Conservation (phyloP, 1,140 invertebrate genomes). For the Drosophila pandora region DNA sequence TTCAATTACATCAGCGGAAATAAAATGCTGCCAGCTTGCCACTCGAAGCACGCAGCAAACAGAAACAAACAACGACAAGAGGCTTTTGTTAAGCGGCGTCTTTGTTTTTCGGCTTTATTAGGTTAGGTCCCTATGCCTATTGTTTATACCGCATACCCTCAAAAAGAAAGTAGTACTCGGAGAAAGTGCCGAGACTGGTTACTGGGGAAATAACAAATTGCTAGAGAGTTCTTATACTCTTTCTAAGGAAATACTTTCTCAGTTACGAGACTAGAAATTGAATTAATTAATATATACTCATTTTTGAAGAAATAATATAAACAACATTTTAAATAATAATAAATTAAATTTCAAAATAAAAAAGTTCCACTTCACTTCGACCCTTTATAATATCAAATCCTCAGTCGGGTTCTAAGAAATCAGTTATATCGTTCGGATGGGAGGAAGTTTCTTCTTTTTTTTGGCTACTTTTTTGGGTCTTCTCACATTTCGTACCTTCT, state of each 20-base stretch:
- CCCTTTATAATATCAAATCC: background rate
- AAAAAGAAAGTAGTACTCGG: slow-evolving; percentile 1
- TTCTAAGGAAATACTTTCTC: background rate
- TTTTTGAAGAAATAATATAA: too few relatives aligned
- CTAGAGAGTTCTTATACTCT: background rate
- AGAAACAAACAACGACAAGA: slow-evolving; percentile 51
- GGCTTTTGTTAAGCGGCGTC: slow-evolving; percentile 72
- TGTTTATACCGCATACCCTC: slow-evolving; percentile 23
- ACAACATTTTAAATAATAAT: background rate
- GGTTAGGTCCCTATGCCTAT: slow-evolving; percentile 59
- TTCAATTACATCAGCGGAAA: slow-evolving; percentile 84
- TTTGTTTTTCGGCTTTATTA: slow-evolving; percentile 82
- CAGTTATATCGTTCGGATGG: slow-evolving; percentile 6
- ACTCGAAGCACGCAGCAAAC: slow-evolving; percentile 70
- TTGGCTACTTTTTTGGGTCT: slow-evolving; percentile 12
- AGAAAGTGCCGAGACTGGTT: background rate
- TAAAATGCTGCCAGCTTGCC: slow-evolving; percentile 81
- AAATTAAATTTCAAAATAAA: background rate
- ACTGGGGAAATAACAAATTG: background rate
- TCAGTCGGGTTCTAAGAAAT: background rate
- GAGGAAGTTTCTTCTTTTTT: slow-evolving; percentile 12
- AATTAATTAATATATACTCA: background rate
- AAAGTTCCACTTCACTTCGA: background rate
- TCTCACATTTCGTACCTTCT: slow-evolving; percentile 3
- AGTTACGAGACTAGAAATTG: too few relatives aligned